Conservation (phyloP, 1,140 invertebrate species). For the Formica exsecta region DNA sequence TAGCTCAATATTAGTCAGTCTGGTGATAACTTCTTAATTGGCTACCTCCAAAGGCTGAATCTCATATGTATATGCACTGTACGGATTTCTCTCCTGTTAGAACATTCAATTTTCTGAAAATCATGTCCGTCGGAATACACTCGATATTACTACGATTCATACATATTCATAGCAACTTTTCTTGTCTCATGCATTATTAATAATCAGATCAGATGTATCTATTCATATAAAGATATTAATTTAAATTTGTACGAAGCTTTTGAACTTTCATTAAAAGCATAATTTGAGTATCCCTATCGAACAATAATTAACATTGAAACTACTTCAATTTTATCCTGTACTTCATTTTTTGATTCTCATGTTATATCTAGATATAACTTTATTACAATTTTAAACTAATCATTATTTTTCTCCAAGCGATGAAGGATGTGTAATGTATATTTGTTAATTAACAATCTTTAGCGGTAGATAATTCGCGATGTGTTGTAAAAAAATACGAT, state of each 20-base stretch:
- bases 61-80: neutral
- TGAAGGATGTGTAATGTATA: neutral
- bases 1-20: neutral
- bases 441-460: neutral
- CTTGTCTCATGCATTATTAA: slow-evolving; percentile 27
- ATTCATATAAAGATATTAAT: slow-evolving; percentile 5
- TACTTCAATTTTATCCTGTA: neutral
- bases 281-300: neutral
- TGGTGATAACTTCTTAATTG: slow-evolving; percentile 9
- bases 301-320: slow-evolving; percentile 17
- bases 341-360: neutral
- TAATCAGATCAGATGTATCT: neutral
- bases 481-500: neutral
- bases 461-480: neutral
- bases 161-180: slow-evolving; percentile 37
- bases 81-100: neutral
- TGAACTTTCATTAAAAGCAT: neutral
- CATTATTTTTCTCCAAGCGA: neutral
- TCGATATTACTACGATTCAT: slow-evolving; percentile 10
- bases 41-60: neutral
- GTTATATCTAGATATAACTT: slow-evolving; percentile 18
- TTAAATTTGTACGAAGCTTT: neutral
- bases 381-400: slow-evolving; percentile 9
- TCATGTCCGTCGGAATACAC: neutral
- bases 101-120: neutral